A percentile compares a stretch with the other conserved stretches of the same genome.
These are phyloP conservation scores for Eueides isabella DNA, from an alignment of 1,140 invertebrate species.

Conservation along the genomic window DNA sequence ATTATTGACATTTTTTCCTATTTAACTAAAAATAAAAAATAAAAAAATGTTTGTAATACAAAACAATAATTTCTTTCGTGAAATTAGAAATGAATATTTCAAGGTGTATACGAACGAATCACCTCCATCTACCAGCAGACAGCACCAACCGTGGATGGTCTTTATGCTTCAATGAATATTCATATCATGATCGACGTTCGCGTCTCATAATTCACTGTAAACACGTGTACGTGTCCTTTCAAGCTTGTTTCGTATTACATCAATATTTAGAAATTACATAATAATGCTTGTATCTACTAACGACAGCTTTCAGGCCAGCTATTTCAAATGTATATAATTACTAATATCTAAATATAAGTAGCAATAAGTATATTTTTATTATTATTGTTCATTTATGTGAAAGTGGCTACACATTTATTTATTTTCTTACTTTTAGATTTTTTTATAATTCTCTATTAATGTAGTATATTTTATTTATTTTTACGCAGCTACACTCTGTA, in stretches of 20 bases:
- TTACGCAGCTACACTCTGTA: too few species aligned
- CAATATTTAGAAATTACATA: conserved; percentile 50
- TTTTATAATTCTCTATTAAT: too few species aligned
- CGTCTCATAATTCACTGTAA: conserved; percentile 71
- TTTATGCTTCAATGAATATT: conserved; percentile 65
- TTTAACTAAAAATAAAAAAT: too few species aligned
- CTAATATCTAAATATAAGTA: too few species aligned
- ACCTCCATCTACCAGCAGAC: conserved; percentile 18
- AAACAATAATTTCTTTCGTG: not conserved
- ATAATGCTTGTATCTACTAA: conserved; percentile 12
- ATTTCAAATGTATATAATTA: not conserved
- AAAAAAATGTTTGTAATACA: not conserved
- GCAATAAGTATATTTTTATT: too few species aligned
- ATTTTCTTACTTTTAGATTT: too few species aligned
- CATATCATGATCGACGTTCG: conserved; percentile 68
- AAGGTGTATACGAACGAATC: not conserved
- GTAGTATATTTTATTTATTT: too few species aligned
- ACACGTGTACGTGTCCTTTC: conserved; percentile 72
- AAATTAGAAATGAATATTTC: not conserved
- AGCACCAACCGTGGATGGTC: conserved; percentile 25
- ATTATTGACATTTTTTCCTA: too few species aligned
- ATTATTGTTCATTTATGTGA: too few species aligned
- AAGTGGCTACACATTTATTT: too few species aligned
- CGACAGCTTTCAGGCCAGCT: conserved; percentile 5
- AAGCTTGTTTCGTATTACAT: conserved; percentile 65